Evolutionary conservation across 2,888 invertebrate genomes (phyloP).

Genomic region (Pterostichus madidus): DNA sequence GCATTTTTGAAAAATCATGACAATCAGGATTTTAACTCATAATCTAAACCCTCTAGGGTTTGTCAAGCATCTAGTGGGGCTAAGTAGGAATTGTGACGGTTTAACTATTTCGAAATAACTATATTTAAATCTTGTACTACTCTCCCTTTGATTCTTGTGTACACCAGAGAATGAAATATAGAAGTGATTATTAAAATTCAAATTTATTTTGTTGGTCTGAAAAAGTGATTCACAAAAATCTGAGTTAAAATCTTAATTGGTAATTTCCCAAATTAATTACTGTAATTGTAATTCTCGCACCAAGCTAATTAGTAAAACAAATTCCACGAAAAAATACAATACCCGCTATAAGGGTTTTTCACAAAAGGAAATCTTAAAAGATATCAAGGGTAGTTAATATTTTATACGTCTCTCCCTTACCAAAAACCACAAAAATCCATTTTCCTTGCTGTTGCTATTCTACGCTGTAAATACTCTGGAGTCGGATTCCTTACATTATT

Average conservation of each 20-base stretch:
- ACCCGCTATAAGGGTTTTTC: constrained; percentile 30
- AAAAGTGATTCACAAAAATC: constrained; percentile 16
- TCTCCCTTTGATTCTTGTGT: no score
- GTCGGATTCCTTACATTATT: constrained; percentile 42
- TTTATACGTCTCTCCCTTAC: constrained; percentile 44
- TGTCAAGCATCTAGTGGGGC: no score
- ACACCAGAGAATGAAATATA: neutral
- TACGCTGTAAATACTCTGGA: constrained; percentile 37
- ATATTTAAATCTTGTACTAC: no score
- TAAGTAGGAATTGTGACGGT: no score
- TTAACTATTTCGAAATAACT: no score
- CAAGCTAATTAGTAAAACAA: constrained; percentile 54
- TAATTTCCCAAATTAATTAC: constrained; percentile 56
- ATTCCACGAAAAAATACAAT: constrained; percentile 56
- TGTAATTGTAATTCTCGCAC: constrained; percentile 55
- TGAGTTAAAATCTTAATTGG: constrained; percentile 51
- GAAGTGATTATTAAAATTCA: neutral
- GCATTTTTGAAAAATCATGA: no score
- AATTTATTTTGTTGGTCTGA: constrained; percentile 7
- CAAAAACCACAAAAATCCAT: constrained; percentile 59
- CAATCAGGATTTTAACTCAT: no score
- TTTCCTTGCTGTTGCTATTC: constrained; percentile 32
- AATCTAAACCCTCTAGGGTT: no score
- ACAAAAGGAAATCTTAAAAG: constrained; percentile 59
- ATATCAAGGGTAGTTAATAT: constrained; percentile 56